A percentile compares a stretch with the other conserved stretches of the same genome.
Conservation (phyloP, 2,888 invertebrate genomes). For the Andrena dorsata region DNA sequence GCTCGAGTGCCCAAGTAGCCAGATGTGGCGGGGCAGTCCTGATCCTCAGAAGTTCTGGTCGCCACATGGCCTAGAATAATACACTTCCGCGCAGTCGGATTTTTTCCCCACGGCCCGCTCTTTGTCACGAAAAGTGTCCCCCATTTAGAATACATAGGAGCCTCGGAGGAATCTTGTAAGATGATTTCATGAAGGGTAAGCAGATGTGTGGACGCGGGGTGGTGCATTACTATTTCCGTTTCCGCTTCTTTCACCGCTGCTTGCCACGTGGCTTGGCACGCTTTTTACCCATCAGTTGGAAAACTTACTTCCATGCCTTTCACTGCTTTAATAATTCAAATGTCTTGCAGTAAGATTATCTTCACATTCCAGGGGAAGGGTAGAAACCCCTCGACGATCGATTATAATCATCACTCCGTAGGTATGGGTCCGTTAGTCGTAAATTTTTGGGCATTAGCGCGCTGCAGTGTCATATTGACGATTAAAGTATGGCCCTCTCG, state of each 20-base stretch:
- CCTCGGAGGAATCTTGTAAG: constrained; percentile 54
- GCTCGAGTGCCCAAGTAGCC: constrained; percentile 5
- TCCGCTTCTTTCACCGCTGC: constrained; percentile 44
- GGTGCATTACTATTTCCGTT: constrained; percentile 60
- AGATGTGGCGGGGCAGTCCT: constrained; percentile 40
- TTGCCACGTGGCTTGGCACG: constrained; percentile 43
- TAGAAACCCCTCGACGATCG: too few relatives aligned
- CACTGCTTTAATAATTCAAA: background rate
- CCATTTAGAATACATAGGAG: constrained; percentile 34
- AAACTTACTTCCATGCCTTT: background rate
- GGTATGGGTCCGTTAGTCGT: too few relatives aligned
- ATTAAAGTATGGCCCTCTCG: background rate
- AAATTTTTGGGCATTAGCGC: too few relatives aligned
- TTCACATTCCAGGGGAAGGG: too few relatives aligned
- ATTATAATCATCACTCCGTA: too few relatives aligned
- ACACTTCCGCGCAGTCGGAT: constrained; percentile 54
- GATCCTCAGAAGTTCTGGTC: constrained; percentile 48
- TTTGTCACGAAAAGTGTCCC: constrained; percentile 35
- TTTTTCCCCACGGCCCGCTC: constrained; percentile 37
- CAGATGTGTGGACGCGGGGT: constrained; percentile 44
- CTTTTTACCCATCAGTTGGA: too few relatives aligned
- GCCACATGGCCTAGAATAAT: constrained; percentile 65
- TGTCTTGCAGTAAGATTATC: too few relatives aligned
- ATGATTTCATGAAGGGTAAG: constrained; percentile 55
- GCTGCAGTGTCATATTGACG: too few relatives aligned